phyloP scores from a whole-genome alignment of 2,797 vertebrate genomes.

The Phrynocephalus guinanensis region DNA sequence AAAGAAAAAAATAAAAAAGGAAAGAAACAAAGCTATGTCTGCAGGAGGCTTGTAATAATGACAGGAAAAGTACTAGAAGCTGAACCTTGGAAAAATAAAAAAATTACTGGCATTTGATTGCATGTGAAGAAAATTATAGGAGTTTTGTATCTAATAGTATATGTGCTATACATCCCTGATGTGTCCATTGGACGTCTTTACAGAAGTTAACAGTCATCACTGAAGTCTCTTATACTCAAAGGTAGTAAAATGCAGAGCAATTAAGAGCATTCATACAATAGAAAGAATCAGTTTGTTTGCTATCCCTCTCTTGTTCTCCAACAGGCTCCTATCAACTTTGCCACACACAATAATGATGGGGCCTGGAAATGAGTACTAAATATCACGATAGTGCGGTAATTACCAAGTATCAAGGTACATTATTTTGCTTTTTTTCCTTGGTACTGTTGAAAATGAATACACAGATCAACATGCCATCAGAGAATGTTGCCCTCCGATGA shows the following conservation, averaged over 20 bases:
- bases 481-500: too few species aligned
- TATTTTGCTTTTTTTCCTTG: constrained; percentile 4
- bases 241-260: background rate
- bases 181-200: constrained; percentile 12
- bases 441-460: too few species aligned
- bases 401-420: background rate
- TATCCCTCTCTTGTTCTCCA: background rate
- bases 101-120: constrained; percentile 41
- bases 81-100: constrained; percentile 44
- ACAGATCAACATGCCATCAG: too few species aligned
- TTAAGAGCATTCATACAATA: constrained; percentile 4
- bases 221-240: constrained; percentile 13
- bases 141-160: constrained; percentile 16
- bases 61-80: constrained; percentile 49
- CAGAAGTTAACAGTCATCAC: constrained; percentile 20
- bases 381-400: constrained; percentile 10
- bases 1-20: background rate
- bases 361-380: background rate
- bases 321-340: background rate
- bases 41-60: constrained; percentile 36
- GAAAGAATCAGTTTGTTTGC: background rate
- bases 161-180: background rate
- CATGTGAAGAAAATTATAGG: constrained; percentile 44
- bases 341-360: background rate
- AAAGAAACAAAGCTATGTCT: background rate